Conservation (phyloP, 1,140 invertebrate genomes). For the Drosophila rufa region DNA sequence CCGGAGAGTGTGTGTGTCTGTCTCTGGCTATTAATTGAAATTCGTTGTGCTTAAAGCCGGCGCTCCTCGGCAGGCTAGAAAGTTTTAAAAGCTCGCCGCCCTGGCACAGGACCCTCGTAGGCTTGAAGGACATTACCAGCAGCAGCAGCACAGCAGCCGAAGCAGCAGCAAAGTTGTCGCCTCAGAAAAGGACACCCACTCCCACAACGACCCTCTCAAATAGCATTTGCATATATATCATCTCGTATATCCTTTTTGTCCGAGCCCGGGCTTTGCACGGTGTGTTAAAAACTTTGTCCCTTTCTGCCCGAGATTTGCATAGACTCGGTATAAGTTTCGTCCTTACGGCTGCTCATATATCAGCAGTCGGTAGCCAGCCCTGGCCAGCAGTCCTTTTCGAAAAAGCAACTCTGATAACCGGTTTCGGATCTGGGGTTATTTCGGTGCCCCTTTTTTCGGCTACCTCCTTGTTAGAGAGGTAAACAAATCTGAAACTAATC, state of each 20-base stretch:
- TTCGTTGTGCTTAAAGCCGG: constrained; percentile 74
- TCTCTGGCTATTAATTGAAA: constrained; percentile 80
- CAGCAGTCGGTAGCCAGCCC: constrained; percentile 20
- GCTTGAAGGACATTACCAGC: constrained; percentile 74
- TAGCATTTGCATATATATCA: constrained; percentile 77
- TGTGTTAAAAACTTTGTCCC: constrained; percentile 71
- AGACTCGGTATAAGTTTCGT: constrained; percentile 31
- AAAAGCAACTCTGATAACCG: constrained; percentile 62
- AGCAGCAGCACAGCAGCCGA: constrained; percentile 63
- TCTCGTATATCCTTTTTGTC: constrained; percentile 70
- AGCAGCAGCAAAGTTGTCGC: constrained; percentile 68
- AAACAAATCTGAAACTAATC: constrained; percentile 56
- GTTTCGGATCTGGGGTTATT: constrained; percentile 54
- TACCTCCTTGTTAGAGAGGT: constrained; percentile 50
- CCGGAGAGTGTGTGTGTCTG: constrained; percentile 36
- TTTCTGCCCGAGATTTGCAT: constrained; percentile 54
- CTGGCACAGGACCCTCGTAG: constrained; percentile 35
- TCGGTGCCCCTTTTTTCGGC: constrained; percentile 12
- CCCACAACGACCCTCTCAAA: constrained; percentile 21
- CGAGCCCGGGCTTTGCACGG: constrained; percentile 42
- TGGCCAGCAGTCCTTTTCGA: constrained; percentile 1
- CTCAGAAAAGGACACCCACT: constrained; percentile 20
- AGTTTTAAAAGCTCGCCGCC: constrained; percentile 67
- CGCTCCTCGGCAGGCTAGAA: constrained; percentile 36
- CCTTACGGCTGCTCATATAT: constrained; percentile 35